Percentiles rank a stretch among this genome's conserved stretches.
phyloP scores from a whole-genome alignment of 2,113 vertebrate genomes.

The Zapornia atra region DNA sequence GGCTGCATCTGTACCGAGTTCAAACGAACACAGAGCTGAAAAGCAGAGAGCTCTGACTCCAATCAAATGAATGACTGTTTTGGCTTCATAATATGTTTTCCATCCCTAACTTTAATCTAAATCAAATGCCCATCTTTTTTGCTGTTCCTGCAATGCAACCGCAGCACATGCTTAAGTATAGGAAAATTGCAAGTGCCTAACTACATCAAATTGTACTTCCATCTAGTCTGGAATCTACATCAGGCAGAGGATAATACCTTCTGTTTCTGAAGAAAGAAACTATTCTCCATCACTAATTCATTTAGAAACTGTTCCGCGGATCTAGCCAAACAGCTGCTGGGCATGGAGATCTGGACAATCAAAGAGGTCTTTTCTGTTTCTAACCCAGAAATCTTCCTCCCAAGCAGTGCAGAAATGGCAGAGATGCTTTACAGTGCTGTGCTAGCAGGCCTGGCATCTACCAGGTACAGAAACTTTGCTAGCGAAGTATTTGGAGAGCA shows the following conservation, averaged over 20 bases:
- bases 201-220: constrained; percentile 42
- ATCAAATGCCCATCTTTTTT: constrained; percentile 59
- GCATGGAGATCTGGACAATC: neutral
- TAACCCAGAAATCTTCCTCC: neutral
- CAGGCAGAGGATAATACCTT: constrained; percentile 40
- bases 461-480: neutral
- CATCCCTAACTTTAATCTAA: constrained; percentile 57
- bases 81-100: constrained; percentile 48
- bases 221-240: constrained; percentile 55
- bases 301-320: neutral
- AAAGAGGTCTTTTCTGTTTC: constrained; percentile 20
- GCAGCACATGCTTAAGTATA: constrained; percentile 26
- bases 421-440: neutral
- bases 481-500: neutral
- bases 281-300: constrained; percentile 44
- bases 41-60: constrained; percentile 34
- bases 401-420: neutral
- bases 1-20: constrained; percentile 13
- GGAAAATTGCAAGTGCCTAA: constrained; percentile 55
- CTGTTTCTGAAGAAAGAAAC: constrained; percentile 51
- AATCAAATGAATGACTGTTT: constrained; percentile 37
- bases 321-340: constrained; percentile 53
- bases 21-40: constrained; percentile 20
- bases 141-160: constrained; percentile 15
- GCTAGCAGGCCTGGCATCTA: neutral